Evolutionary conservation across 2,888 invertebrate species (phyloP).

Genomic region (Noctua comes): DNA sequence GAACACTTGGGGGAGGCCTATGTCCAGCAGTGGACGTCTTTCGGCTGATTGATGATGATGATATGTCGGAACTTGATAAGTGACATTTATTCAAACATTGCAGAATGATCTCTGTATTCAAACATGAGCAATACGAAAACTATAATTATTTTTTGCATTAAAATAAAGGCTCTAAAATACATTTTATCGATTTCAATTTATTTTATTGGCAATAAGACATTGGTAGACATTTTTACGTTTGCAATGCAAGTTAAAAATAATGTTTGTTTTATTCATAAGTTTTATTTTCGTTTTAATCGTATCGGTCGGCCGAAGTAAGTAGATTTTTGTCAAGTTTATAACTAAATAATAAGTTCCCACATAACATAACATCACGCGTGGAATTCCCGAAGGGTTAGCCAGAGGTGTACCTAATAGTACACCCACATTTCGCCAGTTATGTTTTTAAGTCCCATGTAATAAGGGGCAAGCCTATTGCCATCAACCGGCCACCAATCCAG

Average conservation of each 20-base stretch:
- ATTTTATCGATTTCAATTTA: slow-evolving; percentile 31
- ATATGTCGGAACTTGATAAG: background rate
- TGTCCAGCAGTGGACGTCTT: too few relatives aligned
- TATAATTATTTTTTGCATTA: background rate
- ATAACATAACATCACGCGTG: too few relatives aligned
- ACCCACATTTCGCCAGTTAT: too few relatives aligned
- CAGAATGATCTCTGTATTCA: background rate
- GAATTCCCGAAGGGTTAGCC: too few relatives aligned
- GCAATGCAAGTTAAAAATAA: slow-evolving; percentile 13
- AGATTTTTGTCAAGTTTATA: background rate
- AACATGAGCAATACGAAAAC: background rate
- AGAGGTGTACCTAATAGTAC: too few relatives aligned
- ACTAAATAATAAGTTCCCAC: background rate
- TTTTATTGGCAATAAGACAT: slow-evolving; percentile 9
- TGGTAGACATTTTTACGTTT: background rate
- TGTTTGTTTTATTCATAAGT: slow-evolving; percentile 21
- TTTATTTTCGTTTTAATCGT: slow-evolving; percentile 11
- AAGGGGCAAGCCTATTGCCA: too few relatives aligned
- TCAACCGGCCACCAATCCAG: too few relatives aligned
- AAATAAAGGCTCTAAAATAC: background rate
- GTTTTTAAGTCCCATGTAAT: too few relatives aligned
- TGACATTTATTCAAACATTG: background rate
- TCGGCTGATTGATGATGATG: too few relatives aligned
- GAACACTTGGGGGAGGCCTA: too few relatives aligned
- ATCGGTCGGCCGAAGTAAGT: slow-evolving; percentile 25